A percentile compares a stretch with the other conserved stretches of the same genome.
Conservation (phyloP, 2,888 invertebrate species). For the Microctonus aethiopoides region DNA sequence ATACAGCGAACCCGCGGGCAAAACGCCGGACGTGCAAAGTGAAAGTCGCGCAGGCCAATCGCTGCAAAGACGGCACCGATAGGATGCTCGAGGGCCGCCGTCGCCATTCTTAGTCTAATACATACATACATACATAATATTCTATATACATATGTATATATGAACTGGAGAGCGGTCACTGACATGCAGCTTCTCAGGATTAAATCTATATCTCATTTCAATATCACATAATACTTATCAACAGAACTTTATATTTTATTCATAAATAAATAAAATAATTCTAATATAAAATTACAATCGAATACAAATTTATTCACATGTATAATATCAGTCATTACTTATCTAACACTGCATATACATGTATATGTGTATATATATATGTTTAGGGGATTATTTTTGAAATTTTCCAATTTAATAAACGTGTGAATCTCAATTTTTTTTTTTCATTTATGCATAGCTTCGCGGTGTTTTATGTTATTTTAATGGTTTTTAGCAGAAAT, state of each 20-base stretch:
- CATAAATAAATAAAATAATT: background rate
- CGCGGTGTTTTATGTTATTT: too few species aligned
- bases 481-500: too few species aligned
- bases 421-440: too few species aligned
- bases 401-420: too few species aligned
- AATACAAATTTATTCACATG: too few species aligned
- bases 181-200: conserved; percentile 45
- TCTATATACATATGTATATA: conserved; percentile 23
- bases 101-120: background rate
- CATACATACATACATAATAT: too few species aligned
- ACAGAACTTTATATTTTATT: background rate
- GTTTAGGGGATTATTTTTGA: too few species aligned
- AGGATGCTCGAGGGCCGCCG: background rate
- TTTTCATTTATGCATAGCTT: too few species aligned
- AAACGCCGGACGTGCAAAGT: conserved; percentile 30
- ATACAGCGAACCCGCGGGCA: conserved; percentile 25
- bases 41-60: conserved; percentile 34
- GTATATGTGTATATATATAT: too few species aligned
- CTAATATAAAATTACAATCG: too few species aligned
- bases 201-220: conserved; percentile 1
- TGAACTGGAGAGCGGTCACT: conserved; percentile 45
- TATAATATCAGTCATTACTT: too few species aligned
- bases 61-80: conserved; percentile 15
- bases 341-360: too few species aligned
- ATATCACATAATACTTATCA: conserved; percentile 2